phyloP scores from a whole-genome alignment of 2,888 invertebrate species.

The Cabera pusaria region DNA sequence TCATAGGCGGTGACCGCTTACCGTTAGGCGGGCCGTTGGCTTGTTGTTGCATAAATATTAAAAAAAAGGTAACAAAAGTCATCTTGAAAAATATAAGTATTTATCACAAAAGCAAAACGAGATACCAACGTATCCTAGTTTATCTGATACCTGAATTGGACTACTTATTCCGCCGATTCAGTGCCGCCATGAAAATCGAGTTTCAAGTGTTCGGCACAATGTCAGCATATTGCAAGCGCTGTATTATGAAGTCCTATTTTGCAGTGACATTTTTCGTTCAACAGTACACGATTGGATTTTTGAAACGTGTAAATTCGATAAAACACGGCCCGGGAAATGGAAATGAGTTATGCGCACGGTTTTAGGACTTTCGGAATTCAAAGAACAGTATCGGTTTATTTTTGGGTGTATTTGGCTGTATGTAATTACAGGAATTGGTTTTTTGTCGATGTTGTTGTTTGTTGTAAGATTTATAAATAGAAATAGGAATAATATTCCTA shows the following conservation, averaged over 20 bases:
- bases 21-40: too few relatives aligned
- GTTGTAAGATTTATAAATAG: too few relatives aligned
- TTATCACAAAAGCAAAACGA: too few relatives aligned
- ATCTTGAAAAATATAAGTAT: too few relatives aligned
- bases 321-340: conserved; percentile 53
- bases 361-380: conserved; percentile 23
- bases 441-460: too few relatives aligned
- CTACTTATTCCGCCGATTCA: conserved; percentile 60
- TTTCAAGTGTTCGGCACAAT: conserved; percentile 57
- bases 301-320: conserved; percentile 79
- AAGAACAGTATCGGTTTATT: neutral
- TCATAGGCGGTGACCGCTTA: too few relatives aligned
- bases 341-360: conserved; percentile 45
- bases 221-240: conserved; percentile 74
- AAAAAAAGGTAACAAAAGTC: too few relatives aligned
- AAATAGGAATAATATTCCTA: too few relatives aligned
- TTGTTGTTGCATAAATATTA: too few relatives aligned
- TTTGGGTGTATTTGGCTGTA: too few relatives aligned
- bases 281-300: conserved; percentile 74
- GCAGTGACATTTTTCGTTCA: conserved; percentile 77
- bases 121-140: conserved; percentile 12
- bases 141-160: conserved; percentile 30
- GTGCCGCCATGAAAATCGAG: conserved; percentile 66
- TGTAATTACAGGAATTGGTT: too few relatives aligned
- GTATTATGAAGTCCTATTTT: conserved; percentile 78